These are phyloP conservation scores for Scolopax mira DNA, from an alignment of 2,113 vertebrate species.

Conservation along the genomic window DNA sequence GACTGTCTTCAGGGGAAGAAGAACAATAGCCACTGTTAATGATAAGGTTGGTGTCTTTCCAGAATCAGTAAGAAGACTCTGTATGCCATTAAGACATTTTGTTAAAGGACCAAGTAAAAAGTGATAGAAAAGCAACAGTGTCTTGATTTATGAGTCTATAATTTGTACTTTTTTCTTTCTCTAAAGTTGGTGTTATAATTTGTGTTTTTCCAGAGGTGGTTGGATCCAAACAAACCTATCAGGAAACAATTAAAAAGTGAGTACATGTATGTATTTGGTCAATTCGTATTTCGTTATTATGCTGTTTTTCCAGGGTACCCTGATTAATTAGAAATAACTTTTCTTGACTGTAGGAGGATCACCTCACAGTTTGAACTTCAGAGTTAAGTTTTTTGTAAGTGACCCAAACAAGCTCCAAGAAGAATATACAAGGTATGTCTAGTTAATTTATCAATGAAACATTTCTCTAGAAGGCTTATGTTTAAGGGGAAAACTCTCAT, in stretches of 20 bases:
- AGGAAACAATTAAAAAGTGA: slow-evolving; percentile 99
- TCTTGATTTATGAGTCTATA: background rate
- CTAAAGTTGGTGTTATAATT: slow-evolving; percentile 35
- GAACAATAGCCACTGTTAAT: background rate
- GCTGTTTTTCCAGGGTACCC: slow-evolving; percentile 36
- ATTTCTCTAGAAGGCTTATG: background rate
- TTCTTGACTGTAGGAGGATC: slow-evolving; percentile 86
- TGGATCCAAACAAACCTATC: slow-evolving; percentile 97
- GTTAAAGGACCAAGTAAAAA: background rate
- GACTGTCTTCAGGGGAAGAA: background rate
- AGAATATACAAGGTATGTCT: slow-evolving; percentile 94
- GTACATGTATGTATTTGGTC: slow-evolving; percentile 71
- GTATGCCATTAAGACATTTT: background rate
- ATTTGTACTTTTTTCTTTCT: background rate
- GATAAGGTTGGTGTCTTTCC: background rate
- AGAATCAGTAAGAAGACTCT: background rate
- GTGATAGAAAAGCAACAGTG: background rate
- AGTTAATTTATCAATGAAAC: background rate
- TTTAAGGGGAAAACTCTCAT: background rate
- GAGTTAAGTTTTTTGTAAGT: slow-evolving; percentile 98
- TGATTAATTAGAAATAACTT: slow-evolving; percentile 73
- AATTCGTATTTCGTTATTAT: slow-evolving; percentile 32
- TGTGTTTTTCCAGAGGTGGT: slow-evolving; percentile 90
- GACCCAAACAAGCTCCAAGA: slow-evolving; percentile 97
- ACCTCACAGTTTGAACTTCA: slow-evolving; percentile 93